Evolutionary conservation across 2,888 invertebrate species (phyloP).

Genomic region (Scaptomyza flava): DNA sequence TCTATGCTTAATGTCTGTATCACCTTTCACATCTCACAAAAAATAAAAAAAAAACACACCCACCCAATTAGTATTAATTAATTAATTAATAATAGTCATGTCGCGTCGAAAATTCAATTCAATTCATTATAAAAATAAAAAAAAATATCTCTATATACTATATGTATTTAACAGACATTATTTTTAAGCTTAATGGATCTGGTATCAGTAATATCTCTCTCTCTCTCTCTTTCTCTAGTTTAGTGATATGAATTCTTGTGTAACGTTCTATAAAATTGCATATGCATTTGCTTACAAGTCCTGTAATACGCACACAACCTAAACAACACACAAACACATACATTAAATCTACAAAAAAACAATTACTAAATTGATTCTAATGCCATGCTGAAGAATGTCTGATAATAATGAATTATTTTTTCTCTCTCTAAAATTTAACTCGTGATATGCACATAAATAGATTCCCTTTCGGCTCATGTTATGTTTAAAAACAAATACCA

Average conservation of each 20-base stretch:
- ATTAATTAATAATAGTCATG: constrained; percentile 17
- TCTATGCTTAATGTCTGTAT: constrained; percentile 56
- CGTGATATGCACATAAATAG: constrained; percentile 45
- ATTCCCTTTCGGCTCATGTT: constrained; percentile 42
- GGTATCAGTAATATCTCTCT: constrained; percentile 60
- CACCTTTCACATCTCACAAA: constrained; percentile 38
- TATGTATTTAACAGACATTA: constrained; percentile 68
- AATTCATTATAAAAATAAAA: constrained; percentile 12
- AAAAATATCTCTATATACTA: constrained; percentile 13
- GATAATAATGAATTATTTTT: constrained; percentile 18
- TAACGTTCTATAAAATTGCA: constrained; percentile 72
- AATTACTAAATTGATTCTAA: constrained; percentile 65
- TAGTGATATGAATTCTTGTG: constrained; percentile 59
- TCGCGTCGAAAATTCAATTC: constrained; percentile 11
- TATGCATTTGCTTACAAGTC: constrained; percentile 66
- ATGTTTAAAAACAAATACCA: constrained; percentile 23
- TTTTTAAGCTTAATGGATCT: constrained; percentile 71
- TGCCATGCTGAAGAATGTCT: constrained; percentile 58
- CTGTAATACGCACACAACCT: constrained; percentile 33
- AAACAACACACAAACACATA: constrained; percentile 12
- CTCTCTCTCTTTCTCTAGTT: constrained; percentile 41
- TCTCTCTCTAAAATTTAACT: constrained; percentile 28
- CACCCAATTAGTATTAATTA: constrained; percentile 20
- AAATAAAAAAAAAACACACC: constrained; percentile 21
- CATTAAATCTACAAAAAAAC: constrained; percentile 1